These are phyloP conservation scores for Tortrix viridana DNA, from an alignment of 2,888 invertebrate species.

Conservation along the genomic window DNA sequence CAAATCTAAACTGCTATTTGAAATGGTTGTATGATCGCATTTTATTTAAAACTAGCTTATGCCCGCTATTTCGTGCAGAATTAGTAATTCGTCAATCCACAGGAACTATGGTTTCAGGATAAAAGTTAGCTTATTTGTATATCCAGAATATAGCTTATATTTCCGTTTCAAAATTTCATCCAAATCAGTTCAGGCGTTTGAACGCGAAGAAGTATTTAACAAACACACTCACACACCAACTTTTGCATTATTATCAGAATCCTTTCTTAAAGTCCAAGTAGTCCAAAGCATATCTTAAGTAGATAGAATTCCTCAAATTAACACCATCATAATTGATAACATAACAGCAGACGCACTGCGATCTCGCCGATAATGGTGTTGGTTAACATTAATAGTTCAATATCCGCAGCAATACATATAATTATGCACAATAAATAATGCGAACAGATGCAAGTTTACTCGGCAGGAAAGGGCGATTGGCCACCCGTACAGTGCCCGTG, in stretches of 20 bases:
- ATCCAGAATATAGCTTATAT: no score
- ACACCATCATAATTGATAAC: background rate
- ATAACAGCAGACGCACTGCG: background rate
- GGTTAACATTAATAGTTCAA: slow-evolving; percentile 28
- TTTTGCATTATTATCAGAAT: no score
- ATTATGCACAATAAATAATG: slow-evolving; percentile 49
- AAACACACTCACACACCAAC: no score
- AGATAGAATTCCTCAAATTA: background rate
- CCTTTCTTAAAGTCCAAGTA: no score
- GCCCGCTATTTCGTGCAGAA: no score
- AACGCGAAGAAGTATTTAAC: no score
- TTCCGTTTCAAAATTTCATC: no score
- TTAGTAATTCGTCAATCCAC: no score
- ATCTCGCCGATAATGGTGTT: slow-evolving; percentile 12
- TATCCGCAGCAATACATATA: slow-evolving; percentile 23
- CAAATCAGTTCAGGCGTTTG: no score
- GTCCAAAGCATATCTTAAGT: no score
- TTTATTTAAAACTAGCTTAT: background rate
- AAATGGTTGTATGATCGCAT: slow-evolving; percentile 12
- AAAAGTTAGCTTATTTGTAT: no score
- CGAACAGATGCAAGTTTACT: slow-evolving; percentile 46
- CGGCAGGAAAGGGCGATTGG: slow-evolving; percentile 56
- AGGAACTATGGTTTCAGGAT: no score
- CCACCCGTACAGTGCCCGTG: slow-evolving; percentile 59
- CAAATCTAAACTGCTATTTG: slow-evolving; percentile 16